These are phyloP conservation scores for Andrena marginata DNA, from an alignment of 2,888 invertebrate genomes.

Conservation along the genomic window DNA sequence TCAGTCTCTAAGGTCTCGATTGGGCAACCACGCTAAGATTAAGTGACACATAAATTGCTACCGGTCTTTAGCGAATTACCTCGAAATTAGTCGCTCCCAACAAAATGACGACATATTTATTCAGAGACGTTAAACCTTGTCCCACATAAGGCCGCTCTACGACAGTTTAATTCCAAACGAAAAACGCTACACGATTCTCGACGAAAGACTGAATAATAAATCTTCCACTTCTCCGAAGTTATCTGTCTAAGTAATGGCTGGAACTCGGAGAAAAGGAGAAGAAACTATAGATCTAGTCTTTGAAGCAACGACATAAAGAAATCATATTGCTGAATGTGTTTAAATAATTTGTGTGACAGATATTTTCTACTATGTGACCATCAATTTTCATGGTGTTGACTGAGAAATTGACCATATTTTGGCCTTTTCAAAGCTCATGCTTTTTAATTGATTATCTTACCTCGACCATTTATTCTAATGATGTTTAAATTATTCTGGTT, in stretches of 20 bases:
- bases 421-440: no score
- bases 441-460: no score
- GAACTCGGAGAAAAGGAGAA: not conserved
- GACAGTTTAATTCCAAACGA: not conserved
- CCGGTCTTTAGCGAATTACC: constrained; percentile 34
- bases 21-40: not conserved
- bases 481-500: no score
- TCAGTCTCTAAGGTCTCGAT: not conserved
- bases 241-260: constrained; percentile 9
- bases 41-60: constrained; percentile 15
- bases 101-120: not conserved
- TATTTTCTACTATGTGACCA: not conserved
- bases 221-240: not conserved
- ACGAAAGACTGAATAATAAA: constrained; percentile 7
- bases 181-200: not conserved
- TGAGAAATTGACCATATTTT: no score
- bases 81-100: not conserved
- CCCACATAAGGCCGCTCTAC: not conserved
- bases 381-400: no score
- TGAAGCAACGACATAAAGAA: not conserved
- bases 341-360: not conserved
- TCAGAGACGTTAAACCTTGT: not conserved
- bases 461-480: no score
- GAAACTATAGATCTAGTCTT: not conserved
- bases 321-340: not conserved